Base-by-base conservation (phyloP, 2,113 vertebrate genomes). In the Eidolon helvum region DNA sequence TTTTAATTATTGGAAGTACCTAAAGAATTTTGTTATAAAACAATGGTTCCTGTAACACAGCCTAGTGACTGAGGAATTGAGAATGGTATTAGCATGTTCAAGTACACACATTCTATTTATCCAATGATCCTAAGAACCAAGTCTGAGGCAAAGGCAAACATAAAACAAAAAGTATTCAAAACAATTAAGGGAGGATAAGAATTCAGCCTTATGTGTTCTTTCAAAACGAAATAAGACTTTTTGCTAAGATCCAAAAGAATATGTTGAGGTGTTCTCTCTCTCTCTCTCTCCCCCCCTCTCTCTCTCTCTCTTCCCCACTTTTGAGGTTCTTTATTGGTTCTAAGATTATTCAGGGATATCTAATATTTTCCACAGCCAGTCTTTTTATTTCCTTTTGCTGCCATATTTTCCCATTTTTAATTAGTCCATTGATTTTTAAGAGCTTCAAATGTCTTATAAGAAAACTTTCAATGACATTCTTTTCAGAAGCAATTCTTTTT, bases 401-500 rank as follows among this genome's bases (percentile, higher is more conserved):
- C 55, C 61, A 71, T 74, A 71, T 94, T 98, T 72, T 55, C 33
- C 45, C 26, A 88, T 26, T 97, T 98, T 98, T 98, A 97, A 98
- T 98, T 96, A 98, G 87, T 80, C 85, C 55, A 93, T 33, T 96
- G 96, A 98, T 98, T 98, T 98, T 97, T 97, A 98, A 95, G 72
- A 97, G 9, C 26, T 96, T 19, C 88, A 88, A 93, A 35, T 97
- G 59, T 48, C 40, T 97, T 94, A 87, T 50, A 77, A n/a, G 53
- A 98, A 98, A 98, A 93, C 11, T 74, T 91, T 92, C 92, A 96
- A 71, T 98, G 95, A 66, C 22, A 95, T 97, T 91, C 19, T 97
- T 92, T 97, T 91, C 95, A 96, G 86, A 98, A 98, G 94, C 71
- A 97, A 94, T 98, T 97, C 48, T 96, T 93, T 96, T 96, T 95